Percentiles rank a stretch among this genome's conserved stretches.
Evolutionary conservation across 2,888 invertebrate species (phyloP).

Genomic region (Ormyrus labotus): DNA sequence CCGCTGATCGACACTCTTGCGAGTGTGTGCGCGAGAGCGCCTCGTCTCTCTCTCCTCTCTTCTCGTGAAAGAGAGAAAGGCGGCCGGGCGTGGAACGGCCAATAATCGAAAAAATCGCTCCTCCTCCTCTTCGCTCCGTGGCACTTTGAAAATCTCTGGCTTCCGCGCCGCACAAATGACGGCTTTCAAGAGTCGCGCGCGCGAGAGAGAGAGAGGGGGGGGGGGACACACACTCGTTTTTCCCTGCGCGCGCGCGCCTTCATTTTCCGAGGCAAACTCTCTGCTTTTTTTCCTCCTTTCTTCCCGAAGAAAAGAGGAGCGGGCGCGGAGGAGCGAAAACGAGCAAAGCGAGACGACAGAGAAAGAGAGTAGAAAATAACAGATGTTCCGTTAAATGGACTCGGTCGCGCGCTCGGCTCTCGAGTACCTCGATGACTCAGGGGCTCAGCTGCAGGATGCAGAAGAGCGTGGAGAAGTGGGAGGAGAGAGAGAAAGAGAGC

Average conservation of each 20-base stretch:
- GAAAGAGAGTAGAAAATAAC: conserved; percentile 48
- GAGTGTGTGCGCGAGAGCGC: conserved; percentile 10
- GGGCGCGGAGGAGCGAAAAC: neutral
- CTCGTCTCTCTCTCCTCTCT: conserved; percentile 3
- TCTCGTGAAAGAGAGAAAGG: conserved; percentile 39
- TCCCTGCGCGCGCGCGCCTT: neutral
- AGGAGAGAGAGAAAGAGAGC: conserved; percentile 4
- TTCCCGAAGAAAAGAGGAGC: conserved; percentile 11
- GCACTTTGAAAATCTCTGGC: conserved; percentile 22
- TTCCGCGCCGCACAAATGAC: conserved; percentile 25
- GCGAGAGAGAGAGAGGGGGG: neutral
- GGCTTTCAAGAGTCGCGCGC: conserved; percentile 6
- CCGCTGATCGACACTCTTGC: neutral
- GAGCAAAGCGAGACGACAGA: conserved; percentile 6
- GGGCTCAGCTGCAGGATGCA: conserved; percentile 55
- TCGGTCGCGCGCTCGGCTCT: conserved; percentile 37
- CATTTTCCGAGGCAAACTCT: neutral
- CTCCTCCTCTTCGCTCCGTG: conserved; percentile 16
- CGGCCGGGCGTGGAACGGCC: conserved; percentile 18
- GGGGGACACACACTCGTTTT: neutral
- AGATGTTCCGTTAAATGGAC: conserved; percentile 58
- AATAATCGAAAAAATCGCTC: conserved; percentile 58
- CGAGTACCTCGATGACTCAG: conserved; percentile 55
- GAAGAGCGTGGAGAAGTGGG: conserved; percentile 3
- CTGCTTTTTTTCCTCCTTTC: neutral